These are phyloP conservation scores for Eupithecia inturbata DNA, from an alignment of 2,888 invertebrate genomes.

Conservation along the genomic window DNA sequence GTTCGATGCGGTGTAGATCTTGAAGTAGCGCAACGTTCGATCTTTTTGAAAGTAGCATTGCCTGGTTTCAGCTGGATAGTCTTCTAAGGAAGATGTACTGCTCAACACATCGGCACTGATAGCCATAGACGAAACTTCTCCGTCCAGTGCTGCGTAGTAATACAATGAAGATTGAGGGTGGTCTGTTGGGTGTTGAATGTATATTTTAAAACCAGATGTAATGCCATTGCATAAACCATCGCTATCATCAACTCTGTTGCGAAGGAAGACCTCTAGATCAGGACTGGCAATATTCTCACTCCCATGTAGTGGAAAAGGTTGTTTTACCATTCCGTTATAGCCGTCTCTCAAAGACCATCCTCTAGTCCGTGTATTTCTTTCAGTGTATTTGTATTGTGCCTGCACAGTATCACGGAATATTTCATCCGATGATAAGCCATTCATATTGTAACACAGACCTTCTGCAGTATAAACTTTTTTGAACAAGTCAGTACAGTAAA, in stretches of 20 bases:
- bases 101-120: slow-evolving; percentile 52
- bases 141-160: slow-evolving; percentile 53
- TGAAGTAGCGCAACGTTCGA: slow-evolving; percentile 50
- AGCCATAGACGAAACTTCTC: slow-evolving; percentile 56
- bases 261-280: slow-evolving; percentile 49
- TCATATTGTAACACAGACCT: slow-evolving; percentile 11
- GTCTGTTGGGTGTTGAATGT: slow-evolving; percentile 61
- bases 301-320: slow-evolving; percentile 54
- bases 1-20: slow-evolving; percentile 58
- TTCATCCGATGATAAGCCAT: background rate
- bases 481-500: background rate
- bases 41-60: slow-evolving; percentile 60
- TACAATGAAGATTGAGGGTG: slow-evolving; percentile 57
- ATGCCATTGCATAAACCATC: slow-evolving; percentile 38
- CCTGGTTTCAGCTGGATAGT: slow-evolving; percentile 51
- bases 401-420: slow-evolving; percentile 35
- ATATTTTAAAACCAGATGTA: slow-evolving; percentile 53
- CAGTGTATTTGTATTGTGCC: slow-evolving; percentile 47
- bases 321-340: slow-evolving; percentile 39
- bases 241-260: slow-evolving; percentile 28
- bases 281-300: slow-evolving; percentile 52
- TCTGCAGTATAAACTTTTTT: slow-evolving; percentile 20
- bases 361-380: slow-evolving; percentile 19
- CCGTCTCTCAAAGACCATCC: slow-evolving; percentile 54
- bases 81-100: slow-evolving; percentile 31